phyloP scores from a whole-genome alignment of 2,797 vertebrate genomes.

The Sciurus vulgaris region DNA sequence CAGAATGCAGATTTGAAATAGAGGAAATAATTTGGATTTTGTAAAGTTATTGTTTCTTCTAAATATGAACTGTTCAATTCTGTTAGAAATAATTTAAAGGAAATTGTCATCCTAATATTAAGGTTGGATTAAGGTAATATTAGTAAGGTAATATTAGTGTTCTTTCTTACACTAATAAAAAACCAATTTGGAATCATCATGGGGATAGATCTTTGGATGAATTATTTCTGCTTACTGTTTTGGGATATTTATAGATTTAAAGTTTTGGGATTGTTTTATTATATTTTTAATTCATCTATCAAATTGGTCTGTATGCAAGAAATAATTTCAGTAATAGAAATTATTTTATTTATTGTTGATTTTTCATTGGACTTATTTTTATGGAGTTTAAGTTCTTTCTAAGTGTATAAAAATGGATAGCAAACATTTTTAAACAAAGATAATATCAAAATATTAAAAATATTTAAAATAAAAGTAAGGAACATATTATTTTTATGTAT shows the following conservation, averaged over 20 bases:
- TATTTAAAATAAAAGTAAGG: background rate
- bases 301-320: background rate
- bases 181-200: constrained; percentile 1
- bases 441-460: background rate
- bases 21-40: background rate
- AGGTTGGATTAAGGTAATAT: background rate
- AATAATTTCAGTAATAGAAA: constrained; percentile 43
- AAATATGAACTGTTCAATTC: background rate
- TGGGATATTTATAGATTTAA: constrained; percentile 17
- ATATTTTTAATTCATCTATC: constrained; percentile 32
- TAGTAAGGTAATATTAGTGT: background rate
- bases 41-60: background rate
- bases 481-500: background rate
- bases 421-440: background rate
- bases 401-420: background rate
- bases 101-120: constrained; percentile 19
- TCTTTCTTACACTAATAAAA: constrained; percentile 10
- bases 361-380: constrained; percentile 29
- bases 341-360: constrained; percentile 3
- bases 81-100: constrained; percentile 43
- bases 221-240: constrained; percentile 25
- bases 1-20: background rate
- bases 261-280: background rate
- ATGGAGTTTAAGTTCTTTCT: constrained; percentile 14
- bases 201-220: background rate